Evolutionary conservation across 2,797 vertebrate species (phyloP), one percentile per base, ranked within the genome.

Genomic region (Notolabrus celidotus): DNA sequence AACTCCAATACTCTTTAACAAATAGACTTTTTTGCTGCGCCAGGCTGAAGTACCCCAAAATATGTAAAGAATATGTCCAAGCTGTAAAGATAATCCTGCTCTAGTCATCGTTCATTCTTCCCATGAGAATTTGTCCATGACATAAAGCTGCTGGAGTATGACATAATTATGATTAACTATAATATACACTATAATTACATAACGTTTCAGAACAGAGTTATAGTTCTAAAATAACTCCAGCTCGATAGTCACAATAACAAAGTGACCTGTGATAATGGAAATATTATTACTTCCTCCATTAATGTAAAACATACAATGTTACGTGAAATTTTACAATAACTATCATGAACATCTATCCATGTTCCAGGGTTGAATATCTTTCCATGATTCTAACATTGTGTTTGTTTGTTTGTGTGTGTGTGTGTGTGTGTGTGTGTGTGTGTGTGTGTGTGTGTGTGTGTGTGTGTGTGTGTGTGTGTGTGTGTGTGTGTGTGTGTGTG

Each of bases 171-270:
- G 1, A 46, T 36, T 12, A 36, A 36, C 34, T 3, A 36, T 36
- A 14, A 36, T 36, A 36, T 12, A 36, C 34, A 3, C 25, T 3
- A 8, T 57, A 12, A 71, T 61, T 63, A 15, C 23, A 20, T 75
- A 54, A 54, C 29, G 71, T 64, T 54, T 76, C 41, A 63, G 34
- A 43, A 16, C 33, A 33, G 33, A 33, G 10, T 33, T 33, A n/a
- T 19, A 49, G 22, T 50, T 59, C 23, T 50, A 33, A 62, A 62
- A 67, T 49, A 56, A 49, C 67, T 76, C 16, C 3, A 33, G 20
- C 8, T 25, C n/a, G n/a, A 7, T 22, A 57, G 52, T 77, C 67
- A 29, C 0, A 60, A 66, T 25, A 84, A 64, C 65, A 77, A 49
- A 9, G 20, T 60, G 56, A 71, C 41, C 46, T 67, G 20, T 66